Evolutionary conservation across 2,888 invertebrate species (phyloP).

Genomic region (Leptogaster cylindrica): DNA sequence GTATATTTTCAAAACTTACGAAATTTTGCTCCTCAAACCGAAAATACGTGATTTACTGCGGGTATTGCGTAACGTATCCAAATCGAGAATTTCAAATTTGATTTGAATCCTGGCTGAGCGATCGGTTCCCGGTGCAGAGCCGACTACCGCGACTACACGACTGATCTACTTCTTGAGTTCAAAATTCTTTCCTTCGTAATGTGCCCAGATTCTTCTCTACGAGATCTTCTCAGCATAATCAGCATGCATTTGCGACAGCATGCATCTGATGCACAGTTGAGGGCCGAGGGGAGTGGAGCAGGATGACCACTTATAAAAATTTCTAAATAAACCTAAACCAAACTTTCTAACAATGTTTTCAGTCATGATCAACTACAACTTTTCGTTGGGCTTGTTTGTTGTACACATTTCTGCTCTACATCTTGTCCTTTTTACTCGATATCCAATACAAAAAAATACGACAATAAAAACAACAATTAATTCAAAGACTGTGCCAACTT

Average conservation of each 20-base stretch:
- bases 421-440: constrained; percentile 11
- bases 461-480: background rate
- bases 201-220: background rate
- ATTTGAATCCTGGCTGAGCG: background rate
- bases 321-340: too few relatives aligned
- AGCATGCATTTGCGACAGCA: too few relatives aligned
- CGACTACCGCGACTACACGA: constrained; percentile 11
- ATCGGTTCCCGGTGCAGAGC: background rate
- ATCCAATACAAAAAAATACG: background rate
- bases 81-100: background rate
- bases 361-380: too few relatives aligned
- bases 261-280: too few relatives aligned
- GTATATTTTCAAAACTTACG: background rate
- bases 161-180: constrained; percentile 36
- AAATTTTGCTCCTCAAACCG: background rate
- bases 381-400: too few relatives aligned
- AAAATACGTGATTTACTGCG: background rate
- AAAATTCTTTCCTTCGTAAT: constrained; percentile 11
- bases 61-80: background rate
- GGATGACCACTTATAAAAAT: background rate
- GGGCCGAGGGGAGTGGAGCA: too few relatives aligned
- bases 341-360: constrained; percentile 9
- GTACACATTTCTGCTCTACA: constrained; percentile 19
- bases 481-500: constrained; percentile 9
- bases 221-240: background rate